Percentiles rank a stretch among this genome's conserved stretches.
phyloP scores from a whole-genome alignment of 2,113 vertebrate genomes.

The Pontoporia blainvillei region DNA sequence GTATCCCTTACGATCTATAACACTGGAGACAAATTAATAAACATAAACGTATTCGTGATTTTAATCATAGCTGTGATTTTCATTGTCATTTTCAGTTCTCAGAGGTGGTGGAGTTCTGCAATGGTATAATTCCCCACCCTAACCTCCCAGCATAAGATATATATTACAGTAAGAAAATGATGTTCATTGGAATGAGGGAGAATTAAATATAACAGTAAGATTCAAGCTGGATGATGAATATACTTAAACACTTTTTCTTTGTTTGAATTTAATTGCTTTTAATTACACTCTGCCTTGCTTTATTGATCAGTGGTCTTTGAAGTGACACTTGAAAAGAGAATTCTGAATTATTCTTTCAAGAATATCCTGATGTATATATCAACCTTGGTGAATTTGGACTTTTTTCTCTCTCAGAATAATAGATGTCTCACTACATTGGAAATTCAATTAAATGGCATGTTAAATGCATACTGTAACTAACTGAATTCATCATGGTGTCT shows the following conservation, averaged over 20 bases:
- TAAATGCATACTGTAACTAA: constrained; percentile 23
- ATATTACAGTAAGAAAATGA: neutral
- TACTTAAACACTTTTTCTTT: constrained; percentile 36
- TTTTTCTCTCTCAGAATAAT: constrained; percentile 12
- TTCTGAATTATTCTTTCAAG: constrained; percentile 23
- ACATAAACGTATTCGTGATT: neutral
- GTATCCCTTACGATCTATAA: neutral
- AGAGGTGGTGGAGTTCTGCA: neutral
- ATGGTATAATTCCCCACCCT: neutral
- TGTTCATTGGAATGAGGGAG: neutral
- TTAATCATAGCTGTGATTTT: neutral
- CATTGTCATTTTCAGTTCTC: neutral
- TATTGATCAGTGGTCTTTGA: constrained; percentile 35
- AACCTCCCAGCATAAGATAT: neutral
- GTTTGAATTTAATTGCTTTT: constrained; percentile 49
- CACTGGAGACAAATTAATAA: neutral
- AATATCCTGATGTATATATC: neutral
- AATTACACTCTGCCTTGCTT: constrained; percentile 25
- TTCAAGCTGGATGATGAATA: constrained; percentile 2
- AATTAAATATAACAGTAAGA: neutral
- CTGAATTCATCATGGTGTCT: neutral
- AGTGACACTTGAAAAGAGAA: constrained; percentile 32
- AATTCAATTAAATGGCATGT: constrained; percentile 49
- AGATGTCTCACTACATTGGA: neutral
- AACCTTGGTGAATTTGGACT: neutral